Evolutionary conservation across 2,888 invertebrate species (phyloP), one percentile per base, ranked within the genome.

Genomic region (Ophion ellenae): DNA sequence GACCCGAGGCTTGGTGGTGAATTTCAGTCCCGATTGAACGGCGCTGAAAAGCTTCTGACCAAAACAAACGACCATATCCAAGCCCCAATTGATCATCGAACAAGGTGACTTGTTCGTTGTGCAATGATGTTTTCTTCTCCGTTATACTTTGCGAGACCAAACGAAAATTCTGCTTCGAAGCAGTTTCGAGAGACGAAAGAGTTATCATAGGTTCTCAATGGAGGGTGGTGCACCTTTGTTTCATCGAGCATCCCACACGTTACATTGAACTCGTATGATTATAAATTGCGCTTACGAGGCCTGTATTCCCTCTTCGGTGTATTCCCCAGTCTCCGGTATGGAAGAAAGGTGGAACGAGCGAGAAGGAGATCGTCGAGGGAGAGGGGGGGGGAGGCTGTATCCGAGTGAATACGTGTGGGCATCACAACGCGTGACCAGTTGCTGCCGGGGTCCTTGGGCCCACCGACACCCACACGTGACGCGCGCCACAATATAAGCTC

Each of bases 201-300:
- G 53, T 64, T 77, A 61, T 81, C 59, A 79, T 61, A 81, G 77
- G 1, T 76, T 63, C 67, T 59, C 66, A 64, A 80, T 67, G 71
- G 61, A 84, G 77, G 80, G 74, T 86, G 61, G 80, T 80, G 80
- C 78, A 80, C 84, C 91, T 91, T 90, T 91, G 90, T 91, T 91
- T 89, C 89, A 80, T 75, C 79, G 83, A 84, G 82, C 91, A 86
- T 89, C 91, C 91, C 91, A 90, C 91, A 89, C 90, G 89, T 90
- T 90, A 89, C 91, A 92, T 90, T 90, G 90, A 91, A 90, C 89
- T 89, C 88, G 89, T 88, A 89, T 89, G 90, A 90, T 92, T 92
- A 91, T 92, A 91, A 92, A 92, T 92, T 91, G 90, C 89, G 88
- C 90, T 87, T 88, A 88, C 87, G 85, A 86, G 87, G 87, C 85